Conservation (phyloP, 2,888 invertebrate species). For the Drosophila ezoana region DNA sequence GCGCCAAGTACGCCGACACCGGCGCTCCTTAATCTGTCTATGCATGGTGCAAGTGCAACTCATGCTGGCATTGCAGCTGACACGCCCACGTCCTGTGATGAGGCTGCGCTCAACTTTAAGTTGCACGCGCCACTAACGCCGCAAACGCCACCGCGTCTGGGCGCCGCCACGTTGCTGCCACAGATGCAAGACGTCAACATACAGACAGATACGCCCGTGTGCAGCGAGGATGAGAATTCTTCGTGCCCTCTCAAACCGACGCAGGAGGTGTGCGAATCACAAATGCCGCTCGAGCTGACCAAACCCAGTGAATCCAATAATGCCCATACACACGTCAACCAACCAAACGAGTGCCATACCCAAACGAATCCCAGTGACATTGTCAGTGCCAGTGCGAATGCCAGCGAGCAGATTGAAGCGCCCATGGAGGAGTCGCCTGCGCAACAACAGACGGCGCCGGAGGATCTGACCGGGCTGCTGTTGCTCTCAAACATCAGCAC, state of each 20-base stretch:
- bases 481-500: constrained; percentile 93
- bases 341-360: constrained; percentile 68
- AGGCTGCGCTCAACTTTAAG: constrained; percentile 65
- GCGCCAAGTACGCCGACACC: constrained; percentile 52
- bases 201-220: constrained; percentile 91
- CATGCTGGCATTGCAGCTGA: constrained; percentile 28
- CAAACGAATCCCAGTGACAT: constrained; percentile 68
- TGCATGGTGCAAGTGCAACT: constrained; percentile 51
- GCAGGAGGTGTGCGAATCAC: constrained; percentile 37
- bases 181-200: constrained; percentile 93
- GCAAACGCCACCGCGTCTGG: constrained; percentile 74
- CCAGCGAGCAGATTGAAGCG: constrained; percentile 36
- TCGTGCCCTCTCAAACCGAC: constrained; percentile 62
- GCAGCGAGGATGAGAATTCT: constrained; percentile 87
- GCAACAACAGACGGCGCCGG: constrained; percentile 77
- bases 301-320: constrained; percentile 59
- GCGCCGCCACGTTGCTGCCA: constrained; percentile 72
- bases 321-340: constrained; percentile 46
- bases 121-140: constrained; percentile 69
- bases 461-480: constrained; percentile 93
- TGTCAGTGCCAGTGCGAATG: constrained; percentile 43
- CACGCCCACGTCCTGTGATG: constrained; percentile 50
- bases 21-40: constrained; percentile 60
- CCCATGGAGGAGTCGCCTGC: constrained; percentile 19
- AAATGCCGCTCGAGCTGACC: constrained; percentile 78